Conservation (phyloP, 2,797 vertebrate genomes). For the Oryzias dopingdopingensis region DNA sequence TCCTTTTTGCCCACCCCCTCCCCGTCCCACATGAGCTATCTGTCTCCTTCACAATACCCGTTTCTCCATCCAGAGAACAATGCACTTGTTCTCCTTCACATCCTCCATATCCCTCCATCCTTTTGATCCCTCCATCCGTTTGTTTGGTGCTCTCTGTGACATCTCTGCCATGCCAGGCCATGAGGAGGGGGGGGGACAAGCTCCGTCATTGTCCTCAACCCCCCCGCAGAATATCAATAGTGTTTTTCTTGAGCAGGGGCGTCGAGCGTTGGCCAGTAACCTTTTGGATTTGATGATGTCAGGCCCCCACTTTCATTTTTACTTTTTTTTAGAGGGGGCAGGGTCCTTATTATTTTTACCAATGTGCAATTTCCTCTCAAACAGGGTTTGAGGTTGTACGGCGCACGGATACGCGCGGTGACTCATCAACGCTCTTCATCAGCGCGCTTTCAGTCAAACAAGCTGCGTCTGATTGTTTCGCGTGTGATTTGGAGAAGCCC, state of each 20-base stretch:
- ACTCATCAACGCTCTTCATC: slow-evolving; percentile 51
- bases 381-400: slow-evolving; percentile 31
- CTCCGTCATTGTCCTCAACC: slow-evolving; percentile 64
- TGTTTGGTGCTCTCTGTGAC: slow-evolving; percentile 79
- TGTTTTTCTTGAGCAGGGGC: slow-evolving; percentile 68
- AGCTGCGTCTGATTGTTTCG: slow-evolving; percentile 8
- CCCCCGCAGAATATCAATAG: slow-evolving; percentile 73
- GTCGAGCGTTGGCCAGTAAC: slow-evolving; percentile 72
- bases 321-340: slow-evolving; percentile 25
- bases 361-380: slow-evolving; percentile 19
- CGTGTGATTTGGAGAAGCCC: not conserved
- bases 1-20: slow-evolving; percentile 45
- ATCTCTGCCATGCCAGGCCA: slow-evolving; percentile 79
- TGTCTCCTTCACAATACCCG: slow-evolving; percentile 73
- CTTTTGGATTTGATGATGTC: slow-evolving; percentile 80
- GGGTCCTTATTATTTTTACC: slow-evolving; percentile 45
- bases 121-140: slow-evolving; percentile 68
- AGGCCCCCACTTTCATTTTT: slow-evolving; percentile 44
- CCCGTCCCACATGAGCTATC: slow-evolving; percentile 61
- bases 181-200: slow-evolving; percentile 71
- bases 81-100: slow-evolving; percentile 75
- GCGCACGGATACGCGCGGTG: slow-evolving; percentile 31
- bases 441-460: slow-evolving; percentile 28
- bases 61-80: slow-evolving; percentile 76
- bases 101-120: slow-evolving; percentile 59